These are phyloP conservation scores for Neodiprion lecontei DNA, from an alignment of 1,140 invertebrate species.

Conservation along the genomic window DNA sequence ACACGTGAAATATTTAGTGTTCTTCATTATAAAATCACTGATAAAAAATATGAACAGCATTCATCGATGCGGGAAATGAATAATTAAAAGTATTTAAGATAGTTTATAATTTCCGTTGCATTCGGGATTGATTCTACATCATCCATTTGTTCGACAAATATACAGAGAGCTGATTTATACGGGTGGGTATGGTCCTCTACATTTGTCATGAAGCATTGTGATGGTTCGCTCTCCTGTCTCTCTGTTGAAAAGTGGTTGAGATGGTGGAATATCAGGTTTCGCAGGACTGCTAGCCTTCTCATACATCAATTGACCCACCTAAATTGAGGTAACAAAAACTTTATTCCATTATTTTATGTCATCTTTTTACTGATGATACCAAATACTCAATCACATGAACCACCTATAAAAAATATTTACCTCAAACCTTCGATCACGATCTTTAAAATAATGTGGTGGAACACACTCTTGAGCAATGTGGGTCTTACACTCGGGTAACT, in stretches of 20 bases:
- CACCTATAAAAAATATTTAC: not conserved
- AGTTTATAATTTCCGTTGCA: not conserved
- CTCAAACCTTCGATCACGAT: conserved; percentile 2
- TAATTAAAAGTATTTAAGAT: not conserved
- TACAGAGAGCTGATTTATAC: not conserved
- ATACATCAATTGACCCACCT: conserved; percentile 2
- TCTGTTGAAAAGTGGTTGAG: not conserved
- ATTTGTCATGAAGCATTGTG: not conserved
- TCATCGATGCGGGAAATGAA: not conserved
- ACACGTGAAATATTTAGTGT: too few relatives aligned
- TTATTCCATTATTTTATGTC: too few relatives aligned
- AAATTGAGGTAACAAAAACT: not conserved
- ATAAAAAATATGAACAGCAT: not conserved
- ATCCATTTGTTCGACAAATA: not conserved
- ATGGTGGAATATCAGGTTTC: not conserved
- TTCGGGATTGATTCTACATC: not conserved
- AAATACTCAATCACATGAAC: too few relatives aligned
- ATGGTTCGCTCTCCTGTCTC: not conserved
- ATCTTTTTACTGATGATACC: too few relatives aligned
- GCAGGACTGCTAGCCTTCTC: not conserved
- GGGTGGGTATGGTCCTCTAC: not conserved
- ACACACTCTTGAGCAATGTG: not conserved
- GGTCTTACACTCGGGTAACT: conserved; percentile 15
- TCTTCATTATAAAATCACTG: too few relatives aligned
- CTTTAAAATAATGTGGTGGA: not conserved